Percentiles rank a stretch among this genome's conserved stretches.
Conservation (phyloP, 2,797 vertebrate genomes). For the Enteromius mattozi region DNA sequence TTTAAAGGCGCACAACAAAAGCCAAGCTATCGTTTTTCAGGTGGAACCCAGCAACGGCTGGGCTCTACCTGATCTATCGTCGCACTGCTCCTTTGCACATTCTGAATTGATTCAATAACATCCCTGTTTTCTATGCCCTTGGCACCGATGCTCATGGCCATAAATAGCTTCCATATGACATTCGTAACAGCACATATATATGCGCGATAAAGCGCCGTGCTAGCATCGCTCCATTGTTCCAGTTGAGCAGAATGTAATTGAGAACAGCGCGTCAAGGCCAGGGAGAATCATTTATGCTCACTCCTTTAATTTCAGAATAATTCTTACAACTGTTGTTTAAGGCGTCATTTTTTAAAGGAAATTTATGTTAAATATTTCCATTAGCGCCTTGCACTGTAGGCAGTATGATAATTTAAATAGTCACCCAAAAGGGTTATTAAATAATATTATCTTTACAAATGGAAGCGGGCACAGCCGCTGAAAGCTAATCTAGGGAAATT, state of each 20-base stretch:
- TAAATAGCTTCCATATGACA: slow-evolving; percentile 40
- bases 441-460: slow-evolving; percentile 64
- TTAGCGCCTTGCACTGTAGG: slow-evolving; percentile 40
- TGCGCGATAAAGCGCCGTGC: slow-evolving; percentile 6
- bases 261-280: slow-evolving; percentile 43
- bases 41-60: slow-evolving; percentile 5
- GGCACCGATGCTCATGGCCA: slow-evolving; percentile 32
- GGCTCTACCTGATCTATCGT: slow-evolving; percentile 23
- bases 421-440: slow-evolving; percentile 56
- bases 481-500: slow-evolving; percentile 60
- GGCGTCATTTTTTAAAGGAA: slow-evolving; percentile 43
- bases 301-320: slow-evolving; percentile 45
- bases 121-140: slow-evolving; percentile 42
- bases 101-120: slow-evolving; percentile 44
- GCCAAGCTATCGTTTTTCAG: slow-evolving; percentile 35
- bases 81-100: slow-evolving; percentile 18
- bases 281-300: slow-evolving; percentile 22
- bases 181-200: slow-evolving; percentile 24
- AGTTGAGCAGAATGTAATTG: slow-evolving; percentile 43
- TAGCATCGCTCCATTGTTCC: slow-evolving; percentile 39
- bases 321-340: slow-evolving; percentile 51
- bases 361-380: slow-evolving; percentile 54
- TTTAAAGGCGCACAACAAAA: slow-evolving; percentile 20
- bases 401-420: slow-evolving; percentile 57
- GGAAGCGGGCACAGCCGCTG: slow-evolving; percentile 51